Evolutionary conservation across 92 coral and sea anemone species (phyloP).

Genomic region (Paramuricea clavata): DNA sequence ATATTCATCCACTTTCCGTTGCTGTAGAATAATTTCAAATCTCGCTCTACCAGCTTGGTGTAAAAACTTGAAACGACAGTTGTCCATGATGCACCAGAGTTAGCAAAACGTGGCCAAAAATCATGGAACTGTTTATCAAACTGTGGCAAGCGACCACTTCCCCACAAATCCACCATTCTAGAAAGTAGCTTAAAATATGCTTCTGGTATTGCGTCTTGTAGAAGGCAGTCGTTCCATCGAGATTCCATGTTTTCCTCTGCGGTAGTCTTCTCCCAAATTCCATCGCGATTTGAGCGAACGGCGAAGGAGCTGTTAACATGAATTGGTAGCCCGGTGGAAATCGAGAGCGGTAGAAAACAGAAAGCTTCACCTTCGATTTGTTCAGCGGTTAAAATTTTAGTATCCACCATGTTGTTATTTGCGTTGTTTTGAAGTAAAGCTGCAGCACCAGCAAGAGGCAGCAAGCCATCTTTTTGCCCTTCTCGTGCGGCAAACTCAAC

Average conservation of each 20-base stretch:
- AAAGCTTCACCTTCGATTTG: conserved; percentile 66
- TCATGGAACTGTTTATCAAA: conserved; percentile 66
- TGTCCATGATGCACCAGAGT: conserved; percentile 80
- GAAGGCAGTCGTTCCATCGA: conserved; percentile 89
- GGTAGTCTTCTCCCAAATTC: conserved; percentile 88
- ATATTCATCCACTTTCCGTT: conserved; percentile 77
- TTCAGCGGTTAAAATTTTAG: conserved; percentile 14
- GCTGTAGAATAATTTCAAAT: conserved; percentile 75
- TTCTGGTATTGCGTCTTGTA: conserved; percentile 90
- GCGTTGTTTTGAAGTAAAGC: conserved; percentile 44
- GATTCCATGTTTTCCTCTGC: conserved; percentile 79
- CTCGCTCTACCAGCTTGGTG: conserved; percentile 62
- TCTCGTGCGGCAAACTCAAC: conserved; percentile 53
- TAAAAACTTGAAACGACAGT: conserved; percentile 79
- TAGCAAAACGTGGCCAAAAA: conserved; percentile 85
- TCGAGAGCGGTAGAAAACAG: conserved; percentile 86
- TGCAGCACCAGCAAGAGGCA: conserved; percentile 91
- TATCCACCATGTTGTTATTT: neutral
- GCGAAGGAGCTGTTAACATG: conserved; percentile 48
- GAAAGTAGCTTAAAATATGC: conserved; percentile 85
- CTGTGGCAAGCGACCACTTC: conserved; percentile 67
- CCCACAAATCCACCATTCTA: conserved; percentile 70
- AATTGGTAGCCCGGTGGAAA: conserved; percentile 83
- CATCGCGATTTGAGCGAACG: conserved; percentile 69
- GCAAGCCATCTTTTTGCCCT: conserved; percentile 57